These are phyloP conservation scores for Sebastes hopkinsi DNA, from an alignment of 2,797 vertebrate genomes.

Conservation along the genomic window DNA sequence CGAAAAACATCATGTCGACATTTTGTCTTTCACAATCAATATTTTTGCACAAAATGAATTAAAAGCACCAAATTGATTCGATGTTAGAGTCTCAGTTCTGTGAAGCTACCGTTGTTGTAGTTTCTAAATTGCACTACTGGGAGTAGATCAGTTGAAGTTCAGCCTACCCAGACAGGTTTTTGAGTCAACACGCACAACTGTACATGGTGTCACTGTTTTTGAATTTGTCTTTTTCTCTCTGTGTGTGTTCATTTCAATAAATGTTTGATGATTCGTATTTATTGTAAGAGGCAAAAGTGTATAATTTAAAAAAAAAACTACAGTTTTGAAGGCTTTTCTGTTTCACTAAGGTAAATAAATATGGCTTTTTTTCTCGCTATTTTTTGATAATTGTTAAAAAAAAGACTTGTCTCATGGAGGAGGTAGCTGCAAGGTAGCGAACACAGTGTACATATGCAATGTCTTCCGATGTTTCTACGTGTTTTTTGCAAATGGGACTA, in stretches of 20 bases:
- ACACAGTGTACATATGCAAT: constrained; percentile 76
- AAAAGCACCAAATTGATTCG: constrained; percentile 70
- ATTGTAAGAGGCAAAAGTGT: constrained; percentile 79
- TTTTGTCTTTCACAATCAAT: constrained; percentile 60
- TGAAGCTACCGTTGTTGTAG: constrained; percentile 63
- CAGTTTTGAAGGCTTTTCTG: constrained; percentile 76
- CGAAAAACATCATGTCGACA: constrained; percentile 19
- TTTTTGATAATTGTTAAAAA: constrained; percentile 68
- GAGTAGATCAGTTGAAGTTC: constrained; percentile 68
- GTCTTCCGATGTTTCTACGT: constrained; percentile 81
- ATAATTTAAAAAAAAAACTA: constrained; percentile 74
- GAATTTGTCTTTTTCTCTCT: constrained; percentile 64
- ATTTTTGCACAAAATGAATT: constrained; percentile 73
- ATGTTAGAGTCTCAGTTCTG: constrained; percentile 60
- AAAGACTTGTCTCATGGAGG: constrained; percentile 66
- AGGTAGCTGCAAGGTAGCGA: constrained; percentile 79
- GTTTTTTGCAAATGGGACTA: constrained; percentile 80
- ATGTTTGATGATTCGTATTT: constrained; percentile 81
- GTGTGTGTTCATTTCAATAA: constrained; percentile 73
- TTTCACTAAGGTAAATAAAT: constrained; percentile 70
- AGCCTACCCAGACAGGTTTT: constrained; percentile 64
- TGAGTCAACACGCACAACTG: constrained; percentile 75
- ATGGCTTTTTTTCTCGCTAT: constrained; percentile 52
- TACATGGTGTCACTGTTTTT: constrained; percentile 72
- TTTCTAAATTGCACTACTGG: constrained; percentile 80